Percentiles rank a stretch among this genome's conserved stretches.
Conservation (phyloP, 2,797 vertebrate species). For the Adrianichthys oophorus region DNA sequence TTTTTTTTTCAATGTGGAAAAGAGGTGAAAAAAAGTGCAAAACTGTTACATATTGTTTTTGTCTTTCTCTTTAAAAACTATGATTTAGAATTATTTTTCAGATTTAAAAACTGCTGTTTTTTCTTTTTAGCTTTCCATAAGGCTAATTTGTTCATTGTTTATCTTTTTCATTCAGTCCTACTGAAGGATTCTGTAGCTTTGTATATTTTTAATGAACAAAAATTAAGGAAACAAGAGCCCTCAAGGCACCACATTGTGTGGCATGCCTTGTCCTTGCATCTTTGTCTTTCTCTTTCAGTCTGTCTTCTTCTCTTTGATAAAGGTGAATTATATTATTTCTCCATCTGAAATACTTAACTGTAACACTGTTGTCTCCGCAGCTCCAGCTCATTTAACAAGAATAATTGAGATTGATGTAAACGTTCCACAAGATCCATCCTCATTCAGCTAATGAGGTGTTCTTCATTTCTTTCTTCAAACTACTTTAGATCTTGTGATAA, state of each 20-base stretch:
- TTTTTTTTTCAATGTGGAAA: no score
- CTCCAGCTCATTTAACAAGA: slow-evolving; percentile 53
- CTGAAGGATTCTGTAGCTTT: background rate
- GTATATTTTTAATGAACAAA: background rate
- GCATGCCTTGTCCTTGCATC: slow-evolving; percentile 26
- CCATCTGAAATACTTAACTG: slow-evolving; percentile 40
- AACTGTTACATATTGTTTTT: no score
- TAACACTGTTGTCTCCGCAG: slow-evolving; percentile 33
- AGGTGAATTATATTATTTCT: slow-evolving; percentile 43
- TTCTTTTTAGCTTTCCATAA: background rate
- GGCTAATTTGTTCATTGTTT: background rate
- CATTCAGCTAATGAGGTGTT: slow-evolving; percentile 57
- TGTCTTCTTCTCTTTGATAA: slow-evolving; percentile 29
- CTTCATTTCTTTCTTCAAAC: slow-evolving; percentile 48
- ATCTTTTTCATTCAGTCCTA: background rate
- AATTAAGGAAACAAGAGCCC: no score
- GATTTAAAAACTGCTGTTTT: no score
- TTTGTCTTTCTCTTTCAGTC: slow-evolving; percentile 29
- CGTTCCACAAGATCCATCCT: slow-evolving; percentile 53
- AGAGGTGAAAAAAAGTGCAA: no score
- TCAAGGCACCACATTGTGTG: background rate
- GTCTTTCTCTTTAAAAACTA: no score
- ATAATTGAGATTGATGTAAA: slow-evolving; percentile 66
- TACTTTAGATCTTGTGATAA: slow-evolving; percentile 13
- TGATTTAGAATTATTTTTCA: no score